Base-by-base conservation (phyloP, 1,140 invertebrate genomes). In the Wiebesia pumilae region DNA sequence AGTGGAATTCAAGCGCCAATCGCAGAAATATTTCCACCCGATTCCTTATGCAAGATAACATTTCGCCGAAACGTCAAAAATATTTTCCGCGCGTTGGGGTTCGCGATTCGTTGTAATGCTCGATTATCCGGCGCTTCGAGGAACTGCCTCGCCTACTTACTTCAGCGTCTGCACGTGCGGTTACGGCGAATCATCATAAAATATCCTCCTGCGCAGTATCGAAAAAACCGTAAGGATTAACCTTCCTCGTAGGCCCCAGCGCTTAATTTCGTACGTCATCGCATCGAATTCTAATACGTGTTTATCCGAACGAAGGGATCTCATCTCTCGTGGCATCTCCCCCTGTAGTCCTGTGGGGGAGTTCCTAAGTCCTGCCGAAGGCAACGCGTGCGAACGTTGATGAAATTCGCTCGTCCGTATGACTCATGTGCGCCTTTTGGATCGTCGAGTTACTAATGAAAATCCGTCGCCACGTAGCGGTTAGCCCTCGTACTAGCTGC, bases 221-320 rank as follows among this genome's bases (percentile, higher is more conserved):
- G 65, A 69, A 69, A 69, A n/a, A 69, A 30, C 30, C 65, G n/a
- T 69, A 33, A 69, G 65, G 65, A 69, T 69, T 69, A 69, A 30
- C 1, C n/a, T n/a, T 33, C 65, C 30, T 10, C 7, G 7, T 6
- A 3, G 16, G 58, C 27, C 6, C 2, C n/a, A 12, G 7, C 62
- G 62, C 62, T 65, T 65, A n/a, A 69, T 69, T 33, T 69, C 65
- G 30, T 69, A 33, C 65, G 65, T 69, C 65, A 69, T 69, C n/a
- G 27, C 65, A 33, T 69, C 65, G 65, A 69, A 69, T 69, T 69
- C 65, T 69, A 69, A 69, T 69, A 69, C 65, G 65, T 69, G n/a
- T 69, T 69, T 69, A 33, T 33, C 65, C 65, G 65, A 69, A 14
- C 12, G 33, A 27, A 30, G 65, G 30, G 65, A 69, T 69, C 30